A percentile compares a stretch with the other conserved stretches of the same genome.
These are phyloP conservation scores for Diachasmimorpha longicaudata DNA, from an alignment of 1,140 invertebrate genomes.

Conservation along the genomic window DNA sequence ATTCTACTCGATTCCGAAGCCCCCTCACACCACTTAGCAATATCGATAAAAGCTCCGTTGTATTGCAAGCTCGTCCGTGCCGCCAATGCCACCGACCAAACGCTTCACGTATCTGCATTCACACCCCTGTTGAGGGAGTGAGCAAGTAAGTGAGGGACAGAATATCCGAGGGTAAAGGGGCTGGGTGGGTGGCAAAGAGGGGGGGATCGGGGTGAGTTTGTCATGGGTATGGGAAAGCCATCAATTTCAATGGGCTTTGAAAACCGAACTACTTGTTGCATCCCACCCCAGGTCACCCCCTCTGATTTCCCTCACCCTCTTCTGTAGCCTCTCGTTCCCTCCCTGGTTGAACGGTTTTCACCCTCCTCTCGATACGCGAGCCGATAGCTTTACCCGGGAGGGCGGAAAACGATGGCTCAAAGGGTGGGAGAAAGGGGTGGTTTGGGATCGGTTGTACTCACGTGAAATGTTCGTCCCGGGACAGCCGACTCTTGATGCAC, in stretches of 20 bases:
- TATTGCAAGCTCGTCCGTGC: conserved; percentile 57
- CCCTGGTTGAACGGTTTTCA: conserved; percentile 46
- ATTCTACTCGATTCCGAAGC: not conserved
- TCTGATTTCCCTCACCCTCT: conserved; percentile 23
- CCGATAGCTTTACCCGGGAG: conserved; percentile 56
- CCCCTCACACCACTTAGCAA: conserved; percentile 37
- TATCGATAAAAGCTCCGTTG: conserved; percentile 62
- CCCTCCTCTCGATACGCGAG: conserved; percentile 63
- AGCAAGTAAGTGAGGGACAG: not conserved
- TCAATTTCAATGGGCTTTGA: conserved; percentile 66
- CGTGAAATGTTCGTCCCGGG: conserved; percentile 4
- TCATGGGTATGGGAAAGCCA: conserved; percentile 65
- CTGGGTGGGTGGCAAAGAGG: conserved; percentile 40
- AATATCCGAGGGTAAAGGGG: conserved; percentile 25
- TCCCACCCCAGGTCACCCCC: conserved; percentile 42
- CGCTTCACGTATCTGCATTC: conserved; percentile 13
- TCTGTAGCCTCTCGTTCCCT: not conserved
- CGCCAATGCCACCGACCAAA: conserved; percentile 25
- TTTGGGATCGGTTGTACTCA: not conserved
- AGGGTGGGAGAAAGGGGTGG: conserved; percentile 26
- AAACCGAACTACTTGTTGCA: conserved; percentile 65
- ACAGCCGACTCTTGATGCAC: not conserved
- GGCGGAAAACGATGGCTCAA: conserved; percentile 54
- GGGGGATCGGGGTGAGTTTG: conserved; percentile 50
- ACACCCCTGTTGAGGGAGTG: conserved; percentile 3